A percentile compares a stretch with the other conserved stretches of the same genome.
Conservation (phyloP, 1,140 invertebrate species). For the Anastrepha obliqua region DNA sequence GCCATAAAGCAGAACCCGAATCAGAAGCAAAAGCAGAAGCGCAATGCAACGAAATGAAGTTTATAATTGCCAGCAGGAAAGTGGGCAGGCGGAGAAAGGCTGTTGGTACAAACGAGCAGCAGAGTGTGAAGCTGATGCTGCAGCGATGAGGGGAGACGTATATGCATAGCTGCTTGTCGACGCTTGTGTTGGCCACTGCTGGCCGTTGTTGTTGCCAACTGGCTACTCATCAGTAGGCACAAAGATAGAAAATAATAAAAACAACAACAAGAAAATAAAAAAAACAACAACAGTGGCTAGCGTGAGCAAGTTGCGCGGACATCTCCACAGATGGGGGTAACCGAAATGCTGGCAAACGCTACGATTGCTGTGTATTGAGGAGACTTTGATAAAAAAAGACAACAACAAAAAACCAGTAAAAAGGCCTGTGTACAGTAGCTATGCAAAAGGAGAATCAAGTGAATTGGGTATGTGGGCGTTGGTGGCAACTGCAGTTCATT, state of each 20-base stretch:
- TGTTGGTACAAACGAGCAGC: neutral
- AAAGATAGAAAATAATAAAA: constrained; percentile 26
- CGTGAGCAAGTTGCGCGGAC: too few relatives aligned
- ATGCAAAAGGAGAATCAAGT: neutral
- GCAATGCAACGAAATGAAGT: neutral
- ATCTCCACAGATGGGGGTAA: too few relatives aligned
- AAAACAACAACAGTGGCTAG: too few relatives aligned
- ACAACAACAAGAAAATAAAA: too few relatives aligned
- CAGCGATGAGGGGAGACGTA: neutral
- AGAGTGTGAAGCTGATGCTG: neutral
- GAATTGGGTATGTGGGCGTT: neutral
- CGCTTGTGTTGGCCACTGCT: neutral
- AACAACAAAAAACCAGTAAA: neutral
- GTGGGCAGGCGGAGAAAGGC: neutral
- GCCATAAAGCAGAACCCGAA: neutral
- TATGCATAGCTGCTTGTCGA: neutral
- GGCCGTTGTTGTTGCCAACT: neutral
- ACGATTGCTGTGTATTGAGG: neutral
- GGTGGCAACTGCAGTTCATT: neutral
- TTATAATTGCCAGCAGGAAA: constrained; percentile 23
- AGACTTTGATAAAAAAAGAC: neutral
- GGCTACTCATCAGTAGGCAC: neutral
- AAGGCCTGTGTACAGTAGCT: too few relatives aligned
- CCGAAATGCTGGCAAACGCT: too few relatives aligned
- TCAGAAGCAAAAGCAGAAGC: neutral